Evolutionary conservation across 2,888 invertebrate genomes (phyloP), one percentile per base, ranked within the genome.

Genomic region (Dilophus febrilis): DNA sequence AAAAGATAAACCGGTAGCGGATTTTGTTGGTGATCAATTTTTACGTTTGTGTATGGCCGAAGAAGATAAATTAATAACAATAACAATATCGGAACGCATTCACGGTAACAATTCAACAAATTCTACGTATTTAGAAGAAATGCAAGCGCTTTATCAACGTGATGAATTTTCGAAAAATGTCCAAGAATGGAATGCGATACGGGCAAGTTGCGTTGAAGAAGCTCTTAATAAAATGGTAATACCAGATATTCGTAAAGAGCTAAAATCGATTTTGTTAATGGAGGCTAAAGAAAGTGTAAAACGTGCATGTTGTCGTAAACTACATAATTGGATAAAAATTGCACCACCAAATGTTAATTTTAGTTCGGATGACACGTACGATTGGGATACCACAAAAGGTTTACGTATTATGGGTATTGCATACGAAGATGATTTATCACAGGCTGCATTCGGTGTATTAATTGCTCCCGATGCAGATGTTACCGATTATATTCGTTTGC

Each of bases 161-260:
- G 95, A 95, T 62, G 94, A 94, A 59, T 95, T 91, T 61, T 90
- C 90, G 49, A 85, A 85, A 48, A 79, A 80, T 47, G 90, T 90
- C 0, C 83, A 92, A 57, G 90, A 91, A 49, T 98, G 98, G 98
- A 98, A 98, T 63, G 74, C 77, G 2, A 57, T 94, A 37, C 70
- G 98, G 31, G 76, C 77, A 2, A 82, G 87, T 51, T 87, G 91
- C 40, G 82, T 97, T 0, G 84, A 87, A 50, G 66, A 86, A 44
- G 92, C 95, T 0, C 68, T 95, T 37, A 81, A 72, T 17, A 79
- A 83, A 54, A 81, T 92, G 58, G 75, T 98, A 4, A 76, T 91
- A 54, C 95, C 95, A 0, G 84, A 87, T 54, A 66, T 98, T 48
- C 71, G 82, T 44, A 77, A 86, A 47, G 97, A 98, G 59, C 61